Base-by-base conservation (phyloP, 1,140 invertebrate species). In the Temnothorax curvispinosus region DNA sequence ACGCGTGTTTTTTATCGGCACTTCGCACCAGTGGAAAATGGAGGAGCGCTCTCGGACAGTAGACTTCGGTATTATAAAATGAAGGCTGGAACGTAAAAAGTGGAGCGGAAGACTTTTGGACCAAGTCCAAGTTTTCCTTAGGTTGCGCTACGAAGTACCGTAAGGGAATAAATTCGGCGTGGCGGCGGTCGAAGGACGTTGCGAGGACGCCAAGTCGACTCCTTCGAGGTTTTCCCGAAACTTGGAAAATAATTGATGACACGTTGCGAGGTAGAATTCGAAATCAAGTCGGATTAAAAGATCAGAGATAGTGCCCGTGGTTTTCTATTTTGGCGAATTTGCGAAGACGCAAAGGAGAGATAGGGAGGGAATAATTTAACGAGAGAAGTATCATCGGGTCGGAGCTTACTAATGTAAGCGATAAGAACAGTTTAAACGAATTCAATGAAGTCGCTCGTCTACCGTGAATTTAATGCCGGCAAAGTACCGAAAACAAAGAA, bases 371-470 rank as follows among this genome's bases (percentile, higher is more conserved):
- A 84, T 84, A 84, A 84, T 84, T 84, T 84, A 84, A 84, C 69
- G 80, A 84, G 80, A 60, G 18, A 41, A 62, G 80, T 84, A 84
- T 84, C 69, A 84, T 84, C 69, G 69, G 80, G 54, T 84, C 54
- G 69, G 80, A 47, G 52, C 80, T 84, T 84, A 84, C 80, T 84
- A 84, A 84, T 84, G 80, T 84, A 84, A 84, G 56, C 80, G 80
- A 84, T 84, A 75, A 84, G 80, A 84, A 84, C 80, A 84, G 80
- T 84, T 84, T 84, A 84, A 84, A 84, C 69, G 80, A 84, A 84
- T 84, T 84, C 80, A 84, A 84, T 84, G 80, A 84, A 84, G 80
- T 74, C 56, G 77, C 54, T 44, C 41, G 69, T 84, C 69, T 75
- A 84, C 80, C 69, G 80, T 84, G 80, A 84, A 84, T 84, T 84